A percentile compares a stretch with the other conserved stretches of the same genome.
These are phyloP conservation scores for Rhinogobio ventralis DNA, from an alignment of 2,797 vertebrate species.

Conservation along the genomic window DNA sequence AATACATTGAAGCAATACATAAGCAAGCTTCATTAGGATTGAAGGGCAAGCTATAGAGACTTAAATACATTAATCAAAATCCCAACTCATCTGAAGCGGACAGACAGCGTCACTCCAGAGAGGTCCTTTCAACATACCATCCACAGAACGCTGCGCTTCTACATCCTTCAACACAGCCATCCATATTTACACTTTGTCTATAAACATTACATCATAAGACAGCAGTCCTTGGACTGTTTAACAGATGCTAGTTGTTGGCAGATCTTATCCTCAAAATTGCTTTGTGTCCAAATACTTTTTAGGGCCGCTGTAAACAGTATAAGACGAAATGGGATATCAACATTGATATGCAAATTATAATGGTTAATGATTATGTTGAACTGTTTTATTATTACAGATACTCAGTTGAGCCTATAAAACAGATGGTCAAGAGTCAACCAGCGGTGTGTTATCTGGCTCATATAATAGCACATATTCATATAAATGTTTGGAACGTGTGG, in stretches of 20 bases:
- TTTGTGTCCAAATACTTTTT: neutral
- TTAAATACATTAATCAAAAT: constrained; percentile 48
- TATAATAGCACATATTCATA: constrained; percentile 33
- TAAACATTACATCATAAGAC: constrained; percentile 47
- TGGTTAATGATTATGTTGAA: neutral
- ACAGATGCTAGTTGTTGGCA: constrained; percentile 48
- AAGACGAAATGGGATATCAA: neutral
- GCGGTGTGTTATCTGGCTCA: constrained; percentile 44
- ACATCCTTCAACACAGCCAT: constrained; percentile 45
- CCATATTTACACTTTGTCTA: constrained; percentile 25
- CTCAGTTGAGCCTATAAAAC: neutral
- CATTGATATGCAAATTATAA: neutral
- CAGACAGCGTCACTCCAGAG: constrained; percentile 28
- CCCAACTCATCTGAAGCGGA: constrained; percentile 52
- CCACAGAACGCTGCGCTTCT: constrained; percentile 53
- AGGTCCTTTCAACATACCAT: constrained; percentile 45
- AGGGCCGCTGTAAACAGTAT: neutral
- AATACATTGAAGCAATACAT: neutral
- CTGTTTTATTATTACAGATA: constrained; percentile 4
- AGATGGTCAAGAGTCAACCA: constrained; percentile 51
- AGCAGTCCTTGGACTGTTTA: constrained; percentile 50
- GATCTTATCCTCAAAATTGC: constrained; percentile 46
- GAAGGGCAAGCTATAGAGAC: constrained; percentile 37
- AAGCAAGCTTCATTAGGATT: constrained; percentile 50
- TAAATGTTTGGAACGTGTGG: constrained; percentile 44